Percentiles rank a stretch among this genome's conserved stretches.
Conservation (phyloP, 1,140 invertebrate genomes). For the Thalassaphorura encarpata region DNA sequence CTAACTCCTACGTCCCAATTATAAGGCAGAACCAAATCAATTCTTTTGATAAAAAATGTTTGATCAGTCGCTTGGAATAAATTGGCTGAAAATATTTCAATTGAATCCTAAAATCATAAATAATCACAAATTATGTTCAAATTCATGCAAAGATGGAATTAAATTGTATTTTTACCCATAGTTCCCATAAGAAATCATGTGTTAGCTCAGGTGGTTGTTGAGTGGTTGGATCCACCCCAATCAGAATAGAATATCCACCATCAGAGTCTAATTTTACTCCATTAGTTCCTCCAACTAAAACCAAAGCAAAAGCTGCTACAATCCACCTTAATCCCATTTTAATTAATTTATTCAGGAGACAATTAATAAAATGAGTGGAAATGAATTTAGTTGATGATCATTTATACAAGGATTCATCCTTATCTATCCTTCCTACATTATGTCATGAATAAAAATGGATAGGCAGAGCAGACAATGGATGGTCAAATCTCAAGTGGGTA, state of each 20-base stretch:
- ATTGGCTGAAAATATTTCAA: slow-evolving; percentile 6
- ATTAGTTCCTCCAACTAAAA: neutral
- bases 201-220: neutral
- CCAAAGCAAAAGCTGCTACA: too few relatives aligned
- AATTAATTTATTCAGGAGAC: too few relatives aligned
- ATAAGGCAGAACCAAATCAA: slow-evolving; percentile 13
- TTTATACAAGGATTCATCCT: too few relatives aligned
- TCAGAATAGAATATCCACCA: neutral
- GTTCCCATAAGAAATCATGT: neutral
- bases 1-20: too few relatives aligned
- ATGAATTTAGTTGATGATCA: too few relatives aligned
- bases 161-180: neutral
- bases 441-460: too few relatives aligned
- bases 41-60: slow-evolving; percentile 15
- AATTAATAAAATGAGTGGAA: too few relatives aligned
- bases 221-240: neutral
- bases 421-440: too few relatives aligned
- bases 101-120: neutral
- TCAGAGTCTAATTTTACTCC: neutral
- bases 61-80: slow-evolving; percentile 6
- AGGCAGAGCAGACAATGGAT: too few relatives aligned
- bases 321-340: too few relatives aligned
- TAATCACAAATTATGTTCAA: neutral
- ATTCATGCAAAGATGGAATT: neutral
- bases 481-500: too few relatives aligned